Evolutionary conservation across 2,113 vertebrate species (phyloP).

Genomic region (Coracopsis vasa): DNA sequence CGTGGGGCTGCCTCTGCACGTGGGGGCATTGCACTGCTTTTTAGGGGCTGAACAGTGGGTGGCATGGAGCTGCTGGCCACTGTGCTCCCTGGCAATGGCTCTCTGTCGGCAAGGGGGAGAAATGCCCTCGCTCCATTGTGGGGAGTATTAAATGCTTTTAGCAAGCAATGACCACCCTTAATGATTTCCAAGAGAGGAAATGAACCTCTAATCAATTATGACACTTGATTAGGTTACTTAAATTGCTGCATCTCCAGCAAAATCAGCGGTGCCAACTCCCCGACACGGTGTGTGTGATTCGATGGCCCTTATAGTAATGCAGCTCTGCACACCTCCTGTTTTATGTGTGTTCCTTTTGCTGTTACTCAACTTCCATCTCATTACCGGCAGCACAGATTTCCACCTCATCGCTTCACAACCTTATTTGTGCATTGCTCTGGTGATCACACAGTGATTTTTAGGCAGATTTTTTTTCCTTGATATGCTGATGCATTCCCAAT

Average conservation of each 20-base stretch:
- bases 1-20: slow-evolving; percentile 62
- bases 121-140: slow-evolving; percentile 69
- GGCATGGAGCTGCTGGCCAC: slow-evolving; percentile 63
- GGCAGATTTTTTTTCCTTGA: not conserved
- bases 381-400: fast-evolving
- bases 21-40: slow-evolving; percentile 74
- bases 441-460: not conserved
- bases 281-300: not conserved
- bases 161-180: slow-evolving; percentile 50
- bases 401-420: not conserved
- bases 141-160: slow-evolving; percentile 74
- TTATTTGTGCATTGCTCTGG: not conserved
- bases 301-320: not conserved
- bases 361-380: not conserved
- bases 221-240: slow-evolving; percentile 72
- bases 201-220: slow-evolving; percentile 73
- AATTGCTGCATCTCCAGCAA: slow-evolving; percentile 61
- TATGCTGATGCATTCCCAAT: not conserved
- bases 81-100: slow-evolving; percentile 39
- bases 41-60: slow-evolving; percentile 55
- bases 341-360: not conserved
- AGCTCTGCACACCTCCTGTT: slow-evolving; percentile 11
- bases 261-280: slow-evolving; percentile 44
- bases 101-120: slow-evolving; percentile 69
- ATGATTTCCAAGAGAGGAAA: slow-evolving; percentile 74